Evolutionary conservation across 2,888 invertebrate genomes (phyloP).

Genomic region (Mesorhabditis spiculigera): DNA sequence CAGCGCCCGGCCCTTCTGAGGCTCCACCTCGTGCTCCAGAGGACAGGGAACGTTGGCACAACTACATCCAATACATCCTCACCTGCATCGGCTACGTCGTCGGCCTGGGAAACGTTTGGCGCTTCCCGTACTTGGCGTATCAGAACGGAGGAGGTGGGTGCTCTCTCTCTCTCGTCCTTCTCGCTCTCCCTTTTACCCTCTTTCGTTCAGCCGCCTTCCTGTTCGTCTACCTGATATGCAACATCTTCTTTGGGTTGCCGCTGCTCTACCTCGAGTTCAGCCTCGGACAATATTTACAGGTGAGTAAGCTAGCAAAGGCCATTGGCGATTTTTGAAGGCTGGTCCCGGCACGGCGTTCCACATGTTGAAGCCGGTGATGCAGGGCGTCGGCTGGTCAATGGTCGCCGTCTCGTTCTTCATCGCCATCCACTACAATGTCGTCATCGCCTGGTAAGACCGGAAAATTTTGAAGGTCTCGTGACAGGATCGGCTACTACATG

Average conservation of each 20-base stretch:
- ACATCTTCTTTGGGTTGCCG: conserved; percentile 58
- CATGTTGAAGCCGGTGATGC: not conserved
- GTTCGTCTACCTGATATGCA: conserved; percentile 58
- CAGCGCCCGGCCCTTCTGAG: no score
- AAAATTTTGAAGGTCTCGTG: no score
- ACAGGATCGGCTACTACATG: not conserved
- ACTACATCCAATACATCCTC: conserved; percentile 44
- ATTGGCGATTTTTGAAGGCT: not conserved
- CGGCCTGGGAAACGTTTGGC: conserved; percentile 53
- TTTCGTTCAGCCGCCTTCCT: conserved; percentile 57
- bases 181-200: not conserved
- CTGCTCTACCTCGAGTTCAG: conserved; percentile 57
- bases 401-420: conserved; percentile 89
- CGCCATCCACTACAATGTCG: conserved; percentile 91
- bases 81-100: conserved; percentile 47
- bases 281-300: conserved; percentile 49
- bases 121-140: conserved; percentile 33
- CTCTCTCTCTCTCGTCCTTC: no score
- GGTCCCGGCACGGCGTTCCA: conserved; percentile 1
- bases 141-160: conserved; percentile 40
- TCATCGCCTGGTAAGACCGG: conserved; percentile 74
- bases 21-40: no score
- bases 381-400: conserved; percentile 81
- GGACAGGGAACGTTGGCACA: conserved; percentile 18
- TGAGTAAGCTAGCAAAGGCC: not conserved